These are phyloP conservation scores for Eonycteris spelaea DNA, from an alignment of 2,113 vertebrate species.

Conservation along the genomic window DNA sequence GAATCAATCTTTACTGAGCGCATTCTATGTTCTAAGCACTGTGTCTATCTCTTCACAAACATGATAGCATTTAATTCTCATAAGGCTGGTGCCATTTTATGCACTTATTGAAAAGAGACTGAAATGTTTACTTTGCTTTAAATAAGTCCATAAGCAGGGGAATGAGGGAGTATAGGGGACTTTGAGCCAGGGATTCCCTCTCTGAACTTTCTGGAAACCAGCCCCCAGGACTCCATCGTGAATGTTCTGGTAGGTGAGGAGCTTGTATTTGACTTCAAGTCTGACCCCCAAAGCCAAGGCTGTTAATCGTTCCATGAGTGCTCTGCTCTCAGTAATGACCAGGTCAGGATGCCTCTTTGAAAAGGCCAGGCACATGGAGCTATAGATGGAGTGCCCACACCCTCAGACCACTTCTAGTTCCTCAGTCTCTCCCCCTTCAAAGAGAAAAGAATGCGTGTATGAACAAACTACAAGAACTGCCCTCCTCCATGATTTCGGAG, in stretches of 20 bases:
- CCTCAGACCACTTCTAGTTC: background rate
- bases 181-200: no score
- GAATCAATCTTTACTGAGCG: background rate
- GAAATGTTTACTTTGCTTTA: background rate
- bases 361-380: background rate
- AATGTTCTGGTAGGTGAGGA: background rate
- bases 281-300: background rate
- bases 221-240: no score
- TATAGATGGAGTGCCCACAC: rapidly evolving
- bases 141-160: background rate
- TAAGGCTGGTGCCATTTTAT: background rate
- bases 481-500: background rate
- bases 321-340: background rate
- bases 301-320: rapidly evolving
- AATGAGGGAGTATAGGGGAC: no score
- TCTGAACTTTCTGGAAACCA: no score
- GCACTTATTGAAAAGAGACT: background rate
- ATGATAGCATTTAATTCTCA: background rate
- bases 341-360: background rate
- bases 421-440: background rate
- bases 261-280: background rate
- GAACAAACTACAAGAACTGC: background rate
- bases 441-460: background rate
- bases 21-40: background rate
- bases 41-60: background rate